Evolutionary conservation across 2,888 invertebrate species (phyloP).

Genomic region (Antheraea yamamai): DNA sequence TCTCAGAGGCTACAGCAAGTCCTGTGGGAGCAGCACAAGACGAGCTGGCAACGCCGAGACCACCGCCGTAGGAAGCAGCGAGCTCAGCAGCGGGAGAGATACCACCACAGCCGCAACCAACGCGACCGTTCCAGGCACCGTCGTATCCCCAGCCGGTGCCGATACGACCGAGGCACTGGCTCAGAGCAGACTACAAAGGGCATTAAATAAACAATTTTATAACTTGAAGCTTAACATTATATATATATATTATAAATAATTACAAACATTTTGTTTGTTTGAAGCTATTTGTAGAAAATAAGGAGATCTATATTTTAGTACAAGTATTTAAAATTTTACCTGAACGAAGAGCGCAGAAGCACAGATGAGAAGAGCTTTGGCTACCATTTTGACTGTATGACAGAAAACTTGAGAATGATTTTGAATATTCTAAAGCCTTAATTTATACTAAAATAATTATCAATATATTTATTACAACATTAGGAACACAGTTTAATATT

Average conservation of each 20-base stretch:
- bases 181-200: conserved; percentile 12
- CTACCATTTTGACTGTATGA: conserved; percentile 30
- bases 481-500: background rate
- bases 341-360: conserved; percentile 36
- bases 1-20: conserved; percentile 35
- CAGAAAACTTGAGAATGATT: conserved; percentile 5
- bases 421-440: background rate
- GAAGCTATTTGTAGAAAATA: no score
- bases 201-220: background rate
- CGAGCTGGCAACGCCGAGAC: conserved; percentile 27
- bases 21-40: conserved; percentile 16
- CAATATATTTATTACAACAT: background rate
- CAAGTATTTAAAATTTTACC: conserved; percentile 25
- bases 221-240: background rate
- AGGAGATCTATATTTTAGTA: no score
- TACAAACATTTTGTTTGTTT: no score
- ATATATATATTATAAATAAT: no score
- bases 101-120: conserved; percentile 24
- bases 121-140: conserved; percentile 9
- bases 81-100: conserved; percentile 27
- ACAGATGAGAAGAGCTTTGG: conserved; percentile 33
- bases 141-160: conserved; percentile 10
- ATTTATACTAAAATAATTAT: conserved; percentile 16
- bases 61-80: conserved; percentile 29
- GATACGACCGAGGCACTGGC: conserved; percentile 14